These are phyloP conservation scores for Achatina immaculata DNA, from an alignment of 1,140 invertebrate genomes.

Conservation along the genomic window DNA sequence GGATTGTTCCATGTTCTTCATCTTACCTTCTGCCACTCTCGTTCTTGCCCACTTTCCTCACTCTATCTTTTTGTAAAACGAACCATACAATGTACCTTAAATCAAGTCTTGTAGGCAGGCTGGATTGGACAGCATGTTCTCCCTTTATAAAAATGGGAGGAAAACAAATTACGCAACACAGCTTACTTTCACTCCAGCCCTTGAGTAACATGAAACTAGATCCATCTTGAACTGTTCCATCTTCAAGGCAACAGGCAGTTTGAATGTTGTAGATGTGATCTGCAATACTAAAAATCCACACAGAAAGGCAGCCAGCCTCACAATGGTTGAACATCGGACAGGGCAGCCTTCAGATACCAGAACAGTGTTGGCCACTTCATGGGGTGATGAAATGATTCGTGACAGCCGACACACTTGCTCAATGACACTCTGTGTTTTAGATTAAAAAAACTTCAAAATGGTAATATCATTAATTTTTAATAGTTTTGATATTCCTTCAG, in stretches of 20 bases:
- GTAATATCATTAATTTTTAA: neutral
- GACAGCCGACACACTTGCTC: conserved; percentile 67
- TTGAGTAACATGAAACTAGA: conserved; percentile 64
- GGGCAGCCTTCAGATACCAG: conserved; percentile 67
- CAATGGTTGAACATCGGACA: conserved; percentile 60
- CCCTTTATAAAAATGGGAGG: no score
- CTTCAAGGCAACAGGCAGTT: conserved; percentile 50
- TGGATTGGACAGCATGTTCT: no score
- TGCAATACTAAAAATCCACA: conserved; percentile 66
- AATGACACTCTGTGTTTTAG: conserved; percentile 58
- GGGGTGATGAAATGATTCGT: conserved; percentile 66
- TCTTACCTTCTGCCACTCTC: no score
- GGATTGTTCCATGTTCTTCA: no score
- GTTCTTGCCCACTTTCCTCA: no score
- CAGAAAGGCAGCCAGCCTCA: conserved; percentile 66
- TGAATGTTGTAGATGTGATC: conserved; percentile 58
- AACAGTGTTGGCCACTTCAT: conserved; percentile 66
- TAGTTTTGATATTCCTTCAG: no score
- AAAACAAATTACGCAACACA: no score
- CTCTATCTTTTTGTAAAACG: no score
- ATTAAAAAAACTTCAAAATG: neutral
- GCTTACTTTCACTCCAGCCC: conserved; percentile 66
- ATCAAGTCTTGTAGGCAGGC: no score
- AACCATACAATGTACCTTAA: no score
- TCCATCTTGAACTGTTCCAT: conserved; percentile 68